These are phyloP conservation scores for Aegithalos caudatus DNA, from an alignment of 2,113 vertebrate genomes.

Conservation along the genomic window DNA sequence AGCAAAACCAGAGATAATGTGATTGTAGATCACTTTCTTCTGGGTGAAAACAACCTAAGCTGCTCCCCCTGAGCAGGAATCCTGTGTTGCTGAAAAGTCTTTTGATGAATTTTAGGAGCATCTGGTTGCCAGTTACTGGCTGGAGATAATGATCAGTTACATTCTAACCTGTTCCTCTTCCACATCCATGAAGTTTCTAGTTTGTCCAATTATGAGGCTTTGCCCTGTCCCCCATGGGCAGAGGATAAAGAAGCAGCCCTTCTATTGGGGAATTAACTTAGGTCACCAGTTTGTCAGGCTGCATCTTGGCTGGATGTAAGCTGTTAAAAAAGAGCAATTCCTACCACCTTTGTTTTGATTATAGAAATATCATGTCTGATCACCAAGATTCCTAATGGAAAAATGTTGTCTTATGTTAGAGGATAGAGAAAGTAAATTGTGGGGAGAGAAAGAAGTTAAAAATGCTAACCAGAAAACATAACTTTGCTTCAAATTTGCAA, in stretches of 20 bases:
- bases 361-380: background rate
- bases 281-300: constrained; percentile 28
- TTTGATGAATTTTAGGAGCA: constrained; percentile 52
- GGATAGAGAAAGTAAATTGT: background rate
- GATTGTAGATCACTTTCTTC: background rate
- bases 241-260: background rate
- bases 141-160: constrained; percentile 70
- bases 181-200: constrained; percentile 55
- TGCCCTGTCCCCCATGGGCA: constrained; percentile 27
- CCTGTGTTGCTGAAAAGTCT: background rate
- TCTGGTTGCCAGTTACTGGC: constrained; percentile 62
- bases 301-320: constrained; percentile 2
- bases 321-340: background rate
- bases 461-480: background rate
- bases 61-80: background rate
- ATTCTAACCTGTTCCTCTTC: constrained; percentile 67
- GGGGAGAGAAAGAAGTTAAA: background rate
- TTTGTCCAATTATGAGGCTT: constrained; percentile 61
- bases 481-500: background rate
- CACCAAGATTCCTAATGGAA: background rate
- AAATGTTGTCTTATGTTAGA: background rate
- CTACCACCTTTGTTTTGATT: background rate
- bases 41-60: background rate
- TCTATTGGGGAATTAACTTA: constrained; percentile 29
- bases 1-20: background rate